phyloP scores from a whole-genome alignment of 2,113 vertebrate species.

The Panthera tigris region DNA sequence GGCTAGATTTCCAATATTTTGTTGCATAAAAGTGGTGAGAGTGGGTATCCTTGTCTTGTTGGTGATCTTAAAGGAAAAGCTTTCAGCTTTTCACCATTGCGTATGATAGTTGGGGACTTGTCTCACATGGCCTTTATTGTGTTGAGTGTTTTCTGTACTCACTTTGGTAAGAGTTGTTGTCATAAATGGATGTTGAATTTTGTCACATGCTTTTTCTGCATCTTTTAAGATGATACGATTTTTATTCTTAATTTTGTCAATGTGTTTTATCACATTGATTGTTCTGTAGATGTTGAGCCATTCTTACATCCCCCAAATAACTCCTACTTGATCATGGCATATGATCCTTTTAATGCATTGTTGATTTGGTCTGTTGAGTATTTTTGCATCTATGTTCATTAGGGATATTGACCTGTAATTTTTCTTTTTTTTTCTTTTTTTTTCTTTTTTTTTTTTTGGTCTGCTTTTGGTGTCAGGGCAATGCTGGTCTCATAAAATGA shows the following conservation, averaged over 20 bases:
- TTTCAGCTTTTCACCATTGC: not conserved
- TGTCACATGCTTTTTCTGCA: too few relatives aligned
- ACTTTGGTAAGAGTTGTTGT: too few relatives aligned
- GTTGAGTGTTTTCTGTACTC: too few relatives aligned
- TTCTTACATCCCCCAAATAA: not conserved
- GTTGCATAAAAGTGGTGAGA: not conserved
- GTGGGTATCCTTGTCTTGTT: not conserved
- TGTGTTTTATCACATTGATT: not conserved
- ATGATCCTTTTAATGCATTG: not conserved
- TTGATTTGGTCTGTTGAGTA: not conserved
- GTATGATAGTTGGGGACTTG: not conserved
- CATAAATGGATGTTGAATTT: too few relatives aligned
- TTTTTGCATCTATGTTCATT: not conserved
- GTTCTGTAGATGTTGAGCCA: not conserved
- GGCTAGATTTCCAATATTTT: not conserved
- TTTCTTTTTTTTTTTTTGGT: not conserved
- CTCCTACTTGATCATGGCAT: not conserved
- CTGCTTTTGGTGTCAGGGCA: not conserved
- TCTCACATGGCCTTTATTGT: not conserved
- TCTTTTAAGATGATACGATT: too few relatives aligned
- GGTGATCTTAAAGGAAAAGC: not conserved
- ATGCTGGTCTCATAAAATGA: not conserved
- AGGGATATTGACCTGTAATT: not conserved
- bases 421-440: not conserved
- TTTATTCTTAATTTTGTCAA: not conserved